phyloP scores from a whole-genome alignment of 2,888 invertebrate genomes.

The Bombyx huttoni region DNA sequence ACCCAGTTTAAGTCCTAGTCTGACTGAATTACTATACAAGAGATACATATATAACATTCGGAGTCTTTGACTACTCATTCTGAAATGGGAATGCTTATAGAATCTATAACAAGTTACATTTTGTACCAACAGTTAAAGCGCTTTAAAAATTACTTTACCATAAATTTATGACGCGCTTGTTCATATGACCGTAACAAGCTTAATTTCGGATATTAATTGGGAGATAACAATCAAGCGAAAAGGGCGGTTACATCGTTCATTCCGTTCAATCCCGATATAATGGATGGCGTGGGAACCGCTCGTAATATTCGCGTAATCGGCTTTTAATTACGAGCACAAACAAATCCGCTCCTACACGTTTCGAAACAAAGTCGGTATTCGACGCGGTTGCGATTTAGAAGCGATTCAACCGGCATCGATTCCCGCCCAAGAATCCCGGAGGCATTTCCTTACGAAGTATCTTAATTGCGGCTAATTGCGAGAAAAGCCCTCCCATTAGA shows the following conservation, averaged over 20 bases:
- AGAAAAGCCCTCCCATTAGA: constrained; percentile 62
- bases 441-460: constrained; percentile 46
- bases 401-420: constrained; percentile 23
- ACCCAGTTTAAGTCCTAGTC: too few species aligned
- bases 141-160: neutral
- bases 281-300: constrained; percentile 16
- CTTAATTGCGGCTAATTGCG: constrained; percentile 67
- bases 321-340: constrained; percentile 27
- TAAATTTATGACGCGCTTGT: neutral
- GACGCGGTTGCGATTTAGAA: constrained; percentile 23
- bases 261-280: constrained; percentile 7
- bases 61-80: too few species aligned
- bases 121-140: too few species aligned
- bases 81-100: too few species aligned
- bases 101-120: too few species aligned
- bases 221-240: neutral
- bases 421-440: constrained; percentile 19
- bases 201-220: neutral
- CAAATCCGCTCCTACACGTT: constrained; percentile 15
- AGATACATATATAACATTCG: too few species aligned
- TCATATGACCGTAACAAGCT: neutral
- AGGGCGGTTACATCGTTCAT: neutral
- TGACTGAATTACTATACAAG: too few species aligned
- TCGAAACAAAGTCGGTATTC: constrained; percentile 17
- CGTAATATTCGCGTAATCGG: constrained; percentile 17